phyloP scores from a whole-genome alignment of 2,797 vertebrate genomes.

The Meriones psammophilus region DNA sequence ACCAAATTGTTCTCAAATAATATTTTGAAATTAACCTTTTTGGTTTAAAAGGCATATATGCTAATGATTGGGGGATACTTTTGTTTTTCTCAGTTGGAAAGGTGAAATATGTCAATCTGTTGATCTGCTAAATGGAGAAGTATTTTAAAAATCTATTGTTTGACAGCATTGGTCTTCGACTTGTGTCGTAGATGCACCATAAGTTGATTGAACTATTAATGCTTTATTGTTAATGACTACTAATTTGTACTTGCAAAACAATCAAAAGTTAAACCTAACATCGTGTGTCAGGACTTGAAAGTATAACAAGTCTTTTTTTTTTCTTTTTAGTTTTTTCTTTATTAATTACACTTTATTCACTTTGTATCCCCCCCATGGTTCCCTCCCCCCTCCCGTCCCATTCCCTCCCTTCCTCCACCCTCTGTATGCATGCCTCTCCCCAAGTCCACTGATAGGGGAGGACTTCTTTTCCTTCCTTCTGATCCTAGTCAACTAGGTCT shows the following conservation, averaged over 20 bases:
- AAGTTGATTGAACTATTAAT: background rate
- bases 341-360: too few species aligned
- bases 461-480: too few species aligned
- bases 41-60: background rate
- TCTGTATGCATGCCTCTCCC: too few species aligned
- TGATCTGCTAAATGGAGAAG: background rate
- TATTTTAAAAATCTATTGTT: background rate
- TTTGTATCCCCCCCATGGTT: too few species aligned
- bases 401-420: too few species aligned
- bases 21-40: constrained; percentile 36
- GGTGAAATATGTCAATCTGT: background rate
- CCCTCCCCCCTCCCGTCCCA: too few species aligned
- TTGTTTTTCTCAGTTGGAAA: constrained; percentile 14
- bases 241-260: background rate
- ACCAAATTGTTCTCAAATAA: background rate
- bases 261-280: background rate
- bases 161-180: background rate
- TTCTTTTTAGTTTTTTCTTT: too few species aligned
- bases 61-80: background rate
- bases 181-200: background rate
- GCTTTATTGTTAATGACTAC: background rate
- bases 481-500: too few species aligned
- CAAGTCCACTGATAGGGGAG: too few species aligned
- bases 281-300: background rate
- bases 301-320: too few species aligned